Evolutionary conservation across 2,113 vertebrate species (phyloP).

Genomic region (Nicator chloris): DNA sequence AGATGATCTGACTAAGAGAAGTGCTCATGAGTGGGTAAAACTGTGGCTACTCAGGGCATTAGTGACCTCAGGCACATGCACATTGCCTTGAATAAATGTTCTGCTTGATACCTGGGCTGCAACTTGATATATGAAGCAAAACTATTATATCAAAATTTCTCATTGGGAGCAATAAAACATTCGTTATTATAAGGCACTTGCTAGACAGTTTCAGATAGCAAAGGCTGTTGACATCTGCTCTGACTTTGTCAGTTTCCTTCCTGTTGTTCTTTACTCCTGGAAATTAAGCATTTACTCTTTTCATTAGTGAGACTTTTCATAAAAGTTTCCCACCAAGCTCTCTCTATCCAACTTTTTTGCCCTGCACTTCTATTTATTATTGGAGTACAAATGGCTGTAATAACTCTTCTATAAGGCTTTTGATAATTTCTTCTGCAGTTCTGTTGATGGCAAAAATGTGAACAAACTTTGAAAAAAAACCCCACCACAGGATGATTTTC

Average conservation of each 20-base stretch:
- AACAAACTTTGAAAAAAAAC: neutral
- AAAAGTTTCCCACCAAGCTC: neutral
- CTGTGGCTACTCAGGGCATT: neutral
- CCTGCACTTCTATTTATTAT: neutral
- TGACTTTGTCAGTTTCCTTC: neutral
- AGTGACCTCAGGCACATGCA: neutral
- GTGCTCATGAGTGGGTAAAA: neutral
- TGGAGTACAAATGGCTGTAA: neutral
- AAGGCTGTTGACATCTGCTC: neutral
- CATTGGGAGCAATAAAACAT: neutral
- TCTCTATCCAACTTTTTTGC: neutral
- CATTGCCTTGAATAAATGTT: neutral
- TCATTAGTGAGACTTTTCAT: neutral
- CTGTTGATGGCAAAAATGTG: neutral
- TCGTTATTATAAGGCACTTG: neutral
- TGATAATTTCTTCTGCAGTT: neutral
- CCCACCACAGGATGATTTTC: neutral
- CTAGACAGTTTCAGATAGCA: neutral
- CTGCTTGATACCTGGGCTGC: neutral
- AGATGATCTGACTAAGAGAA: neutral
- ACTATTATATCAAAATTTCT: neutral
- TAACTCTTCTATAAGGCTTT: neutral
- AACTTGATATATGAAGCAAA: neutral
- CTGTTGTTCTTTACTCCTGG: neutral
- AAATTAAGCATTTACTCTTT: neutral